A percentile compares a stretch with the other conserved stretches of the same genome.
Conservation (phyloP, 2,888 invertebrate genomes). For the Willowsia nigromaculata region DNA sequence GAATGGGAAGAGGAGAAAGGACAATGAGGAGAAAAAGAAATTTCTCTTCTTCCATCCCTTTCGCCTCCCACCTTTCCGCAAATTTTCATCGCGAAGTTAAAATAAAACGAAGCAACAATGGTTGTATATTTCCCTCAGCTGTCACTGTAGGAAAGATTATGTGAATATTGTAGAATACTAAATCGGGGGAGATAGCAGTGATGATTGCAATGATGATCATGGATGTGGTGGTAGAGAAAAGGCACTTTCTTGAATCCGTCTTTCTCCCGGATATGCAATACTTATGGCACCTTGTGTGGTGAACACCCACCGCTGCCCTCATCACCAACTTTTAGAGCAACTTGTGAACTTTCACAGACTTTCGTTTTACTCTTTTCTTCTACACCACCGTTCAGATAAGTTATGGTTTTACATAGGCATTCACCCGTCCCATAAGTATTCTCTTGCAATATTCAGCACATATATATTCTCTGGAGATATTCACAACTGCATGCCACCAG, state of each 20-base stretch:
- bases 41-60: background rate
- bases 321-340: background rate
- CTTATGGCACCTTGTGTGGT: background rate
- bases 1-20: background rate
- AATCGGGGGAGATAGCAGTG: background rate
- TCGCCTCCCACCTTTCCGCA: background rate
- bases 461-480: background rate
- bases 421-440: too few species aligned
- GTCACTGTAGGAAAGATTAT: too few species aligned
- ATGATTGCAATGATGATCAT: slow-evolving; percentile 13
- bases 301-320: background rate
- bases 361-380: too few species aligned
- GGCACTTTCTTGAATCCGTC: background rate
- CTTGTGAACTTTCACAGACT: background rate
- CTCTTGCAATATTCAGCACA: background rate
- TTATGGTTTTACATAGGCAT: background rate
- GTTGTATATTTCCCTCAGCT: too few species aligned
- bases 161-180: background rate
- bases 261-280: slow-evolving; percentile 13
- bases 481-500: too few species aligned
- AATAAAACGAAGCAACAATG: slow-evolving; percentile 8
- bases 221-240: background rate
- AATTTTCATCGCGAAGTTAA: background rate
- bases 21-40: background rate
- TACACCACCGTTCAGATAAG: background rate